A percentile compares a stretch with the other conserved stretches of the same genome.
phyloP scores from a whole-genome alignment of 2,113 vertebrate species.

The Cottus gobio region DNA sequence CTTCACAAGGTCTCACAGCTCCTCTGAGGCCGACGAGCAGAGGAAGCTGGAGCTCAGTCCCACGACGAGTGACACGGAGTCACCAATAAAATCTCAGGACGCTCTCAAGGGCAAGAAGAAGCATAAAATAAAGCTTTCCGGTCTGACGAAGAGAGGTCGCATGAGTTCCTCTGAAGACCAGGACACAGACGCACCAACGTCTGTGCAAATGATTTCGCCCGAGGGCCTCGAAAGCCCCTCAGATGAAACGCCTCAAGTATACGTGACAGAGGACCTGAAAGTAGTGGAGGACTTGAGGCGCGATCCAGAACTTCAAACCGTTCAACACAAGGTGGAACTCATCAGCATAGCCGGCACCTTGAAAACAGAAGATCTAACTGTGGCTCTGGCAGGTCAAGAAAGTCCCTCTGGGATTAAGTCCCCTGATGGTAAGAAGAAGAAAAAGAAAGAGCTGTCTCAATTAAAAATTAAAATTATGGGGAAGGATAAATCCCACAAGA shows the following conservation, averaged over 20 bases:
- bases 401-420: conserved; percentile 47
- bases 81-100: conserved; percentile 82
- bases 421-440: conserved; percentile 75
- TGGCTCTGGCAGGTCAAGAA: conserved; percentile 59
- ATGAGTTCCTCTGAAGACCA: conserved; percentile 82
- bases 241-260: conserved; percentile 51
- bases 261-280: conserved; percentile 48
- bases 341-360: conserved; percentile 76
- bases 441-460: conserved; percentile 80
- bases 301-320: conserved; percentile 47
- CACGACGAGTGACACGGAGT: conserved; percentile 84
- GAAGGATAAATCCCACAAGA: conserved; percentile 74
- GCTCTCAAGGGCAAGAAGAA: conserved; percentile 81
- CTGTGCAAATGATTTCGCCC: conserved; percentile 51
- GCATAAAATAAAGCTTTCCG: conserved; percentile 77
- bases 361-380: conserved; percentile 78
- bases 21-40: conserved; percentile 86
- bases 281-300: conserved; percentile 30
- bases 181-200: conserved; percentile 61
- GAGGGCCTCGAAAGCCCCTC: conserved; percentile 58
- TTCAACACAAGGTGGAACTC: conserved; percentile 74
- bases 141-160: conserved; percentile 70
- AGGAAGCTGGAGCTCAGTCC: conserved; percentile 85
- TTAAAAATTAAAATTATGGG: conserved; percentile 78
- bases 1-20: conserved; percentile 85